phyloP scores from a whole-genome alignment of 2,888 invertebrate genomes.

The Coecobrya sp. region DNA sequence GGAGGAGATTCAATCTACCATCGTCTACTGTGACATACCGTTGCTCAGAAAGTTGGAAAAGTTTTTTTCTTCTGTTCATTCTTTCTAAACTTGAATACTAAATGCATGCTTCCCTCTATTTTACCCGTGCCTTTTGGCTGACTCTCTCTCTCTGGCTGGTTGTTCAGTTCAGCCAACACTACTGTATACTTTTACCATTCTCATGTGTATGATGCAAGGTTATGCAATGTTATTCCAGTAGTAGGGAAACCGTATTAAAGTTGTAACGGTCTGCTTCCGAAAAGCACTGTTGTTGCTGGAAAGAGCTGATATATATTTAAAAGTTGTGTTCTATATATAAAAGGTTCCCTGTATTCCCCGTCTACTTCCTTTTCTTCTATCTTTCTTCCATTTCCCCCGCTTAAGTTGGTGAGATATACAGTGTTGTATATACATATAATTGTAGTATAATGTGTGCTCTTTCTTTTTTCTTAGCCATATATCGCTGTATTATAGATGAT shows the following conservation, averaged over 20 bases:
- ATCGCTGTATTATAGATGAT: too few relatives aligned
- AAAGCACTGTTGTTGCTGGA: slow-evolving; percentile 40
- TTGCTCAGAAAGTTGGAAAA: background rate
- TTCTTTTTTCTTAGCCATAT: too few relatives aligned
- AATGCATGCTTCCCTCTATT: background rate
- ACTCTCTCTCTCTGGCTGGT: background rate
- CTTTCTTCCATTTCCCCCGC: too few relatives aligned
- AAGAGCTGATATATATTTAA: background rate
- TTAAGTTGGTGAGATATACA: too few relatives aligned
- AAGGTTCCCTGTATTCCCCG: background rate
- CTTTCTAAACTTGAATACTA: background rate
- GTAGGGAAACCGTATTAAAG: background rate
- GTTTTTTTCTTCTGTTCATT: background rate
- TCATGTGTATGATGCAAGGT: background rate
- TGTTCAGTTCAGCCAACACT: background rate
- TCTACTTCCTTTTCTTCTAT: too few relatives aligned
- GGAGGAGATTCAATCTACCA: background rate
- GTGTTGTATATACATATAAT: too few relatives aligned
- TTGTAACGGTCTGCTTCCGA: slow-evolving; percentile 55
- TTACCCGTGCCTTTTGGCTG: background rate
- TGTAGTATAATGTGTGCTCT: too few relatives aligned
- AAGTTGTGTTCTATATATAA: background rate
- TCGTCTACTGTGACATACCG: background rate
- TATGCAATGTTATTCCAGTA: background rate
- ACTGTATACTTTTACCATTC: background rate